A percentile compares a stretch with the other conserved stretches of the same genome.
These are phyloP conservation scores for Heterocephalus glaber DNA, from an alignment of 2,113 vertebrate genomes.

Conservation along the genomic window DNA sequence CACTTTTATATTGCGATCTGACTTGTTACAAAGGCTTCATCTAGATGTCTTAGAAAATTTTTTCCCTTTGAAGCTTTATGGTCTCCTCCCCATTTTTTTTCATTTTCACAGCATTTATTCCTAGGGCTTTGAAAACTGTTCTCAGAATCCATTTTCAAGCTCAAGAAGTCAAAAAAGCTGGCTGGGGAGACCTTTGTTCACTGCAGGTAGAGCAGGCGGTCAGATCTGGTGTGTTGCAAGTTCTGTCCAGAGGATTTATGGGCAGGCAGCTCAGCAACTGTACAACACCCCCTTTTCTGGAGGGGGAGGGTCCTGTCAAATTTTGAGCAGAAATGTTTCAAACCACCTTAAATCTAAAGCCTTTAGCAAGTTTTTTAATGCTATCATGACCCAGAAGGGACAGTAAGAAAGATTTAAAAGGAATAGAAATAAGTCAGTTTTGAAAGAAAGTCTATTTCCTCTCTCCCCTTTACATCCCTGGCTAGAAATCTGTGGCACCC, in stretches of 20 bases:
- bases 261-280: background rate
- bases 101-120: constrained; percentile 26
- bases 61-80: background rate
- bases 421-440: constrained; percentile 61
- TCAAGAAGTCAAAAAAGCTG: background rate
- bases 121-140: background rate
- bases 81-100: background rate
- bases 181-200: constrained; percentile 31
- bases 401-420: constrained; percentile 63
- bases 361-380: constrained; percentile 65
- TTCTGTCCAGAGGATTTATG: constrained; percentile 53
- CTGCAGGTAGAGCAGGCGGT: background rate
- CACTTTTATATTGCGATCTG: background rate
- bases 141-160: constrained; percentile 32
- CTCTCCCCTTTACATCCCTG: background rate
- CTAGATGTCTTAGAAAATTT: background rate
- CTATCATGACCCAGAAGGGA: background rate
- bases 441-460: constrained; percentile 69
- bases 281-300: background rate
- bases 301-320: constrained; percentile 53
- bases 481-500: background rate
- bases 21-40: background rate
- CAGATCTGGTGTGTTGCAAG: background rate
- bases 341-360: constrained; percentile 62
- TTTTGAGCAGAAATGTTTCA: constrained; percentile 64